These are phyloP conservation scores for Pavo muticus DNA, from an alignment of 2,113 vertebrate genomes.

Conservation along the genomic window DNA sequence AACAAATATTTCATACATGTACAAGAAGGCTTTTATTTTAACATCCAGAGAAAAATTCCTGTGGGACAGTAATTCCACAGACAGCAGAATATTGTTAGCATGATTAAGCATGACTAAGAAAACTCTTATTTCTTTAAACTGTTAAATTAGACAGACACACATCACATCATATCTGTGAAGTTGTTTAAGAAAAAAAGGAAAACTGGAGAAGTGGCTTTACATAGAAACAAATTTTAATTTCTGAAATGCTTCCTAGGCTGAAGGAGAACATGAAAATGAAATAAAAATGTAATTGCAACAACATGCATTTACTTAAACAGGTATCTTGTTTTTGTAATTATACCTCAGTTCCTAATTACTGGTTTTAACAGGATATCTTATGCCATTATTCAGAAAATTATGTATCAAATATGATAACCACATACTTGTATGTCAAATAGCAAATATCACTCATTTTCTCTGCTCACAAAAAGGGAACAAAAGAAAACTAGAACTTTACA, in stretches of 20 bases:
- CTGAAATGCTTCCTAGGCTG: background rate
- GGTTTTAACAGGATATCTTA: background rate
- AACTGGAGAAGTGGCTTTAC: background rate
- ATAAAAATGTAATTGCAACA: background rate
- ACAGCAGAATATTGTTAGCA: background rate
- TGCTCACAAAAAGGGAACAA: background rate
- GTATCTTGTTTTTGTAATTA: background rate
- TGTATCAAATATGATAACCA: background rate
- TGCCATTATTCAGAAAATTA: background rate
- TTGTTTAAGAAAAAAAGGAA: background rate
- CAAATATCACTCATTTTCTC: background rate
- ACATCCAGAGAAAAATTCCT: conserved; percentile 8
- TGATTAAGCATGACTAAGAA: background rate
- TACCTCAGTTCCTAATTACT: background rate
- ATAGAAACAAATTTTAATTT: background rate
- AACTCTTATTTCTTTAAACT: conserved; percentile 1
- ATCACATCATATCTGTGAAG: background rate
- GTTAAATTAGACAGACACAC: background rate
- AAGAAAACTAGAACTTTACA: background rate
- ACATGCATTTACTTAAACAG: background rate
- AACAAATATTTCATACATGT: conserved; percentile 1
- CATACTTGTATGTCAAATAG: background rate
- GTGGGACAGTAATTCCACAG: background rate
- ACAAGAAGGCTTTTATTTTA: conserved; percentile 13
- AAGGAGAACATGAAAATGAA: background rate